Conservation (phyloP, 64 coral and sea anemone genomes). For the Pocillopora damicornis region DNA sequence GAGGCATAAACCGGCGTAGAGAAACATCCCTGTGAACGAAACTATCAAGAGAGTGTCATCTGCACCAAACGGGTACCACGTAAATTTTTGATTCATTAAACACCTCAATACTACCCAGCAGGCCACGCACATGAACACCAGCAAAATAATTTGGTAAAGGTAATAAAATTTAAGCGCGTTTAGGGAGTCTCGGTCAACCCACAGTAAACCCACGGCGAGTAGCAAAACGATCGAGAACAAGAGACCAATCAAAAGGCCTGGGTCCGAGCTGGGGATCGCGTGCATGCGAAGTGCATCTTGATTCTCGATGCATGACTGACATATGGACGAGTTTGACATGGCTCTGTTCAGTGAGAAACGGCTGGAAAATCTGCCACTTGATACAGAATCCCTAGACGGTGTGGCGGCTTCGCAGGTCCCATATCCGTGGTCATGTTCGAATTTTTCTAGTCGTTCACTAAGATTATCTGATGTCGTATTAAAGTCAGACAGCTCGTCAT, state of each 20-base stretch:
- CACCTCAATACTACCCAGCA: slow-evolving; percentile 90
- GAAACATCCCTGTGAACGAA: slow-evolving; percentile 80
- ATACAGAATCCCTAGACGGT: slow-evolving; percentile 64
- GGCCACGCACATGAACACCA: slow-evolving; percentile 77
- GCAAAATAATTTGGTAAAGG: slow-evolving; percentile 79
- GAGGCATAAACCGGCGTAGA: slow-evolving; percentile 84
- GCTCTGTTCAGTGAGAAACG: slow-evolving; percentile 86
- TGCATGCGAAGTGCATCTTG: slow-evolving; percentile 64
- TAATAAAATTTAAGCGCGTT: slow-evolving; percentile 94
- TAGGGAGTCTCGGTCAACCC: slow-evolving; percentile 66
- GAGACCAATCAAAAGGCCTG: slow-evolving; percentile 82
- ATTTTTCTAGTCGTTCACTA: slow-evolving; percentile 81
- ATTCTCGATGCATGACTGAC: slow-evolving; percentile 87
- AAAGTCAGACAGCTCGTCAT: slow-evolving; percentile 95
- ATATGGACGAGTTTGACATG: slow-evolving; percentile 85
- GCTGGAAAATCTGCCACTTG: slow-evolving; percentile 78
- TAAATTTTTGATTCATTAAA: slow-evolving; percentile 87
- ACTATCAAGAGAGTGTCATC: slow-evolving; percentile 87
- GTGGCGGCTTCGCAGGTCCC: slow-evolving; percentile 83
- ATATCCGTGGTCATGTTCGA: slow-evolving; percentile 85
- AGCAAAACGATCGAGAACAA: slow-evolving; percentile 81
- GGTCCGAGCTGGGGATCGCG: slow-evolving; percentile 82
- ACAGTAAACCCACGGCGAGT: slow-evolving; percentile 77
- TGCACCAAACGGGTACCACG: slow-evolving; percentile 82
- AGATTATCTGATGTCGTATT: slow-evolving; percentile 90